These are phyloP conservation scores for Conchocele bisecta DNA, from an alignment of 2,888 invertebrate species.

Conservation along the genomic window DNA sequence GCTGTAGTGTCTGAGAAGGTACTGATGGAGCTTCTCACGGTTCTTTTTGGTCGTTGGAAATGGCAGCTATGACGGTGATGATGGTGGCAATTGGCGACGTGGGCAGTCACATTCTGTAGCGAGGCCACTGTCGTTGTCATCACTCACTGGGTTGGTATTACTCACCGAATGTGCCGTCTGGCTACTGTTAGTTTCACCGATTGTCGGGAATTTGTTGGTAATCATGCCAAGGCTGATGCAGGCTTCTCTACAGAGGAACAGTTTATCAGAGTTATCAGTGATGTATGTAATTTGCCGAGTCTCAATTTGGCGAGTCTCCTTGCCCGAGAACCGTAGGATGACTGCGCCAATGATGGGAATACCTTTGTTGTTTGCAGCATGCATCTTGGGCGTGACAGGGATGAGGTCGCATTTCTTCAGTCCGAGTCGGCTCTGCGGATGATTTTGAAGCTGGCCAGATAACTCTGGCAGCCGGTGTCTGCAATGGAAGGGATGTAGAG, in stretches of 20 bases:
- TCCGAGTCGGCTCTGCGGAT: slow-evolving; percentile 56
- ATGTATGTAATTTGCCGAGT: slow-evolving; percentile 68
- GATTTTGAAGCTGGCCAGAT: slow-evolving; percentile 59
- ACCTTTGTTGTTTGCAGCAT: slow-evolving; percentile 62
- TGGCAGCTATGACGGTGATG: slow-evolving; percentile 18
- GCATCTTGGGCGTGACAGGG: slow-evolving; percentile 68
- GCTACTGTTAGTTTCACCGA: too few relatives aligned
- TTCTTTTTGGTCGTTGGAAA: slow-evolving; percentile 50
- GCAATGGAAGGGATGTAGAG: slow-evolving; percentile 49
- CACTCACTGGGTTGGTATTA: too few relatives aligned
- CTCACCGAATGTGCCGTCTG: too few relatives aligned
- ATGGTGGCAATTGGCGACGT: slow-evolving; percentile 11
- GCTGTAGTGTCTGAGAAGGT: slow-evolving; percentile 40
- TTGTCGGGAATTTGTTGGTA: slow-evolving; percentile 46
- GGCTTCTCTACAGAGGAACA: slow-evolving; percentile 66
- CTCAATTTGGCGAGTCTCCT: slow-evolving; percentile 28
- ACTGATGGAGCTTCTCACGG: slow-evolving; percentile 19
- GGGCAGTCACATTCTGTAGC: slow-evolving; percentile 3
- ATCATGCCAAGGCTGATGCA: slow-evolving; percentile 63
- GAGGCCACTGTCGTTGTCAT: too few relatives aligned
- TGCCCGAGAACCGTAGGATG: slow-evolving; percentile 55
- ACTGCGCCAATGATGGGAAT: slow-evolving; percentile 68
- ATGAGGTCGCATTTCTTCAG: slow-evolving; percentile 57
- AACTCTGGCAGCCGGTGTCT: slow-evolving; percentile 64
- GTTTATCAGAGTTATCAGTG: slow-evolving; percentile 60